Percentiles rank a stretch among this genome's conserved stretches.
Conservation (phyloP, 2,888 invertebrate genomes). For the Calephelis perditalis region DNA sequence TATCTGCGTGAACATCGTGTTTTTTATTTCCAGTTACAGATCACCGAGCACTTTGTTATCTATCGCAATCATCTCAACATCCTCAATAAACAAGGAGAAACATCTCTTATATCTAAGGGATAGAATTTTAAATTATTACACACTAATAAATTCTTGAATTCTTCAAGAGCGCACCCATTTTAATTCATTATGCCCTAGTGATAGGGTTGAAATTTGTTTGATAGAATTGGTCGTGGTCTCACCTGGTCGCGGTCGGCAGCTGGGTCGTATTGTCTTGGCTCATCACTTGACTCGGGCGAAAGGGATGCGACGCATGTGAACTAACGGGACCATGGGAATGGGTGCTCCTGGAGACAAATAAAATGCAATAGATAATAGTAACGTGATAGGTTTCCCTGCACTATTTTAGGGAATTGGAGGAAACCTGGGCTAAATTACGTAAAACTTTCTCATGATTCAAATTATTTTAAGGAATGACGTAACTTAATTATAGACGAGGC, state of each 20-base stretch:
- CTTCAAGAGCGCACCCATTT: conserved; percentile 10
- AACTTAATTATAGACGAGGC: conserved; percentile 15
- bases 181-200: conserved; percentile 21
- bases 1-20: conserved; percentile 28
- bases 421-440: not conserved
- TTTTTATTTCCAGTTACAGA: conserved; percentile 67
- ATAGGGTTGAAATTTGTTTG: conserved; percentile 37
- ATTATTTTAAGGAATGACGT: conserved; percentile 12
- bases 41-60: conserved; percentile 67
- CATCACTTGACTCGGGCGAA: conserved; percentile 74
- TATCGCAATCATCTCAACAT: conserved; percentile 50
- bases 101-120: conserved; percentile 36
- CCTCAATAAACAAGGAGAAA: conserved; percentile 34
- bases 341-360: conserved; percentile 52
- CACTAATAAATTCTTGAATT: conserved; percentile 37
- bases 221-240: conserved; percentile 37
- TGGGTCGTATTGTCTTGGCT: conserved; percentile 56
- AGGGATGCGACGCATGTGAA: conserved; percentile 72
- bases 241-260: conserved; percentile 59
- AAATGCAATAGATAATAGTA: conserved; percentile 49
- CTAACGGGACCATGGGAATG: conserved; percentile 63
- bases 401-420: conserved; percentile 14
- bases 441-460: conserved; percentile 2
- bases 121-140: conserved; percentile 46
- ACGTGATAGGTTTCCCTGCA: conserved; percentile 40